Conservation (phyloP, 2,113 vertebrate species). For the Polyodon spathula region DNA sequence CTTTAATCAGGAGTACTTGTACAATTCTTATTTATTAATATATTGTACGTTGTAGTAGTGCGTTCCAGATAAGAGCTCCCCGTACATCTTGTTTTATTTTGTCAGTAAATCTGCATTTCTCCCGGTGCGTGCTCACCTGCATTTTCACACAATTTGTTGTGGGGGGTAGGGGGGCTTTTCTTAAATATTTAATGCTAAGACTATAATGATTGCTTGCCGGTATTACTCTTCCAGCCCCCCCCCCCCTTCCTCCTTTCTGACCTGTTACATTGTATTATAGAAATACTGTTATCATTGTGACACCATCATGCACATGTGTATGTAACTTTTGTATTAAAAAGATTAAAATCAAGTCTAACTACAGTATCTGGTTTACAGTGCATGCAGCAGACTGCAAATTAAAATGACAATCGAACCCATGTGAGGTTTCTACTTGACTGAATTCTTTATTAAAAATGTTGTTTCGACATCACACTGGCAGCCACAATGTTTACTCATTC, state of each 20-base stretch:
- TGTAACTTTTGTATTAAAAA: conserved; percentile 55
- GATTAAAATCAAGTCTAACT: conserved; percentile 32
- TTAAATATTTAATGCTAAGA: fast-evolving
- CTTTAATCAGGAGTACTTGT: too few relatives aligned
- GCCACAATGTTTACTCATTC: too few relatives aligned
- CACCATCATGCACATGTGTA: conserved; percentile 35
- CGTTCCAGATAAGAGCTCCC: too few relatives aligned
- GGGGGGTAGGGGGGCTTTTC: not conserved
- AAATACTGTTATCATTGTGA: conserved; percentile 24
- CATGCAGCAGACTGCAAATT: conserved; percentile 39
- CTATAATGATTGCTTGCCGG: not conserved
- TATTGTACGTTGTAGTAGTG: too few relatives aligned
- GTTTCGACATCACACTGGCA: too few relatives aligned
- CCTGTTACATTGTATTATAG: conserved; percentile 21
- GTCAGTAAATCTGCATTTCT: too few relatives aligned
- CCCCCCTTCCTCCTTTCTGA: not conserved
- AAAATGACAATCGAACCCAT: conserved; percentile 34
- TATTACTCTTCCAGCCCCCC: not conserved
- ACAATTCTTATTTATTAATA: too few relatives aligned
- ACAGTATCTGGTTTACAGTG: conserved; percentile 31
- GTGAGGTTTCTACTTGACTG: too few relatives aligned
- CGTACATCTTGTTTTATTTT: too few relatives aligned
- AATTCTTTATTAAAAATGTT: too few relatives aligned
- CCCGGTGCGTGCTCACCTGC: too few relatives aligned
- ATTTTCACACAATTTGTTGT: too few relatives aligned